Percentiles rank a stretch among this genome's conserved stretches.
phyloP scores from a whole-genome alignment of 2,113 vertebrate species.

The Oncorhynchus tshawytscha region DNA sequence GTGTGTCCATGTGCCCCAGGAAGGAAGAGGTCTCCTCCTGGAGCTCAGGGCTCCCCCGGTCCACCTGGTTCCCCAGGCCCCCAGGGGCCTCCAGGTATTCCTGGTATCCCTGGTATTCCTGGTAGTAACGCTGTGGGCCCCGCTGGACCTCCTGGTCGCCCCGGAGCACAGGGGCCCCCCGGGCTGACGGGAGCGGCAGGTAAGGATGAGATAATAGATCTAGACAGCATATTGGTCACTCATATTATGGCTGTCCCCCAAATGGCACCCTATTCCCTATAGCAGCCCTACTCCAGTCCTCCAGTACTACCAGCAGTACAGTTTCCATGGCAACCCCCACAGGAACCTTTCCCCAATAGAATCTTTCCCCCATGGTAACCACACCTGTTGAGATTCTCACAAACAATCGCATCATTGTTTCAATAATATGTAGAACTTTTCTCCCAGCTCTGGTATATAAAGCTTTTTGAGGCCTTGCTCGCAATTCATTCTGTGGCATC shows the following conservation, averaged over 20 bases:
- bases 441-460: too few relatives aligned
- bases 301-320: too few relatives aligned
- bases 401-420: too few relatives aligned
- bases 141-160: conserved; percentile 74
- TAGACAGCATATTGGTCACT: conserved; percentile 39
- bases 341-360: too few relatives aligned
- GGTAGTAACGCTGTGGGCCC: conserved; percentile 82
- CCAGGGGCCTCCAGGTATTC: conserved; percentile 90
- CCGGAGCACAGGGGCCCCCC: conserved; percentile 72
- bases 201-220: conserved; percentile 38
- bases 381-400: too few relatives aligned
- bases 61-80: conserved; percentile 89
- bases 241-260: conserved; percentile 49
- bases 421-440: too few relatives aligned
- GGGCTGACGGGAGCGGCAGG: conserved; percentile 72
- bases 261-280: conserved; percentile 44
- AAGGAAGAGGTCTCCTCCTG: conserved; percentile 86
- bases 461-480: too few relatives aligned
- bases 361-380: too few relatives aligned
- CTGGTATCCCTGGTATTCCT: conserved; percentile 91
- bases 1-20: conserved; percentile 63
- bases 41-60: conserved; percentile 81
- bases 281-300: conserved; percentile 3
- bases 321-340: too few relatives aligned
- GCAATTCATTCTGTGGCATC: too few relatives aligned